A percentile compares a stretch with the other conserved stretches of the same genome.
Evolutionary conservation across 2,888 invertebrate genomes (phyloP).

Genomic region (Napeogenes sylphis): DNA sequence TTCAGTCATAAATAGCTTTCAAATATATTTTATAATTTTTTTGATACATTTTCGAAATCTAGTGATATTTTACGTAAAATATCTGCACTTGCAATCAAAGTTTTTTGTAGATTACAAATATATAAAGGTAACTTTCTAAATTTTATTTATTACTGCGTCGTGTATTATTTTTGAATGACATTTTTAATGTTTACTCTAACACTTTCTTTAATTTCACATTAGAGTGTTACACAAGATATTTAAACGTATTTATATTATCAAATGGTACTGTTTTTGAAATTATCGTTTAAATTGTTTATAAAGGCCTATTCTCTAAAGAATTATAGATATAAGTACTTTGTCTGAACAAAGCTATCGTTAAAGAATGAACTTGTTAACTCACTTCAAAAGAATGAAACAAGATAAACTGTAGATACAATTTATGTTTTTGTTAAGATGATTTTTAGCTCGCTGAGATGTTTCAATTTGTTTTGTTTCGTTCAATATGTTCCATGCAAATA

Average conservation of each 20-base stretch:
- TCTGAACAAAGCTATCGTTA: slow-evolving; percentile 15
- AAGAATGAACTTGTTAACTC: slow-evolving; percentile 17
- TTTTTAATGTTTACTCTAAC: too few species aligned
- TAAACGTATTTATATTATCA: not conserved
- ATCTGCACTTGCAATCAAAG: too few species aligned
- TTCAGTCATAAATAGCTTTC: too few species aligned
- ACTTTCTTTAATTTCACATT: not conserved
- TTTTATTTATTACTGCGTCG: too few species aligned
- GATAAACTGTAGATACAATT: slow-evolving; percentile 2
- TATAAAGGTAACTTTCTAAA: too few species aligned
- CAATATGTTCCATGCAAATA: not conserved
- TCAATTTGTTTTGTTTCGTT: not conserved
- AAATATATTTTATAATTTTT: too few species aligned
- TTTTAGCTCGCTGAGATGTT: slow-evolving; percentile 1
- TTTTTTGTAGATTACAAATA: too few species aligned
- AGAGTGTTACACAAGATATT: not conserved
- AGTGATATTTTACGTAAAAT: too few species aligned
- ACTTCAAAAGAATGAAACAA: slow-evolving; percentile 19
- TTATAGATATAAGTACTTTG: slow-evolving; percentile 13
- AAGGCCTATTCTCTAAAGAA: slow-evolving; percentile 13
- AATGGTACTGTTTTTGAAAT: not conserved
- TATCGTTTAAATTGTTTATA: slow-evolving; percentile 11
- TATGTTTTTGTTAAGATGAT: not conserved
- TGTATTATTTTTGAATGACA: too few species aligned
- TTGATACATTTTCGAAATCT: too few species aligned